Evolutionary conservation across 1,140 invertebrate species (phyloP).

Genomic region (Gonatopus flavifemur): DNA sequence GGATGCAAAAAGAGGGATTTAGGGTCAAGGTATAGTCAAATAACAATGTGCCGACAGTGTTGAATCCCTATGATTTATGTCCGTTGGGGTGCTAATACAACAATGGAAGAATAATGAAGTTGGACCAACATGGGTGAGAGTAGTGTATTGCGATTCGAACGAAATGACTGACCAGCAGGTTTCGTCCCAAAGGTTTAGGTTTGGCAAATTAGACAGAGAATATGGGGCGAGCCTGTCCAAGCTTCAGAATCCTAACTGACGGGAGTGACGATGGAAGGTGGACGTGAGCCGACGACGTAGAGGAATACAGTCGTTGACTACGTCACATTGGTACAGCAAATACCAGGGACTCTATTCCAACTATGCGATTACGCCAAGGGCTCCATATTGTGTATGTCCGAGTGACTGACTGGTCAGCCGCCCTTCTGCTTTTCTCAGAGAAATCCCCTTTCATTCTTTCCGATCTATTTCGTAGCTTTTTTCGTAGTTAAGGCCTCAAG

Average conservation of each 20-base stretch:
- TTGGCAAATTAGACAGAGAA: constrained; percentile 42
- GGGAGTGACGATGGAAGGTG: constrained; percentile 8
- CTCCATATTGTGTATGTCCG: constrained; percentile 36
- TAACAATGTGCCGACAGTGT: too few relatives aligned
- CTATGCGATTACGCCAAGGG: constrained; percentile 35
- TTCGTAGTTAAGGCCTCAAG: too few relatives aligned
- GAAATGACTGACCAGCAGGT: constrained; percentile 28
- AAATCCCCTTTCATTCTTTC: too few relatives aligned
- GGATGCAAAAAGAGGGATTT: constrained; percentile 10
- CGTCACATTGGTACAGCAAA: constrained; percentile 19
- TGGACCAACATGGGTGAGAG: constrained; percentile 26
- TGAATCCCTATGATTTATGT: constrained; percentile 43
- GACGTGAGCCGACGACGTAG: neutral
- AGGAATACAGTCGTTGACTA: constrained; percentile 7
- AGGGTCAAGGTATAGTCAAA: too few relatives aligned
- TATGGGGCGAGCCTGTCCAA: constrained; percentile 32
- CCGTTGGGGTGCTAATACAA: constrained; percentile 38
- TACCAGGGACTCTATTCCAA: constrained; percentile 31
- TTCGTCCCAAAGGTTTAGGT: constrained; percentile 36
- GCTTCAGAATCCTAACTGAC: too few relatives aligned
- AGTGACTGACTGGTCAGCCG: constrained; percentile 30
- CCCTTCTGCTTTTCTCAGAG: constrained; percentile 23
- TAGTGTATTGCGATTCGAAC: too few relatives aligned
- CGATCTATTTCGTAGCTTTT: neutral
- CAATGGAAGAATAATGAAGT: constrained; percentile 48